A percentile compares a stretch with the other conserved stretches of the same genome.
Conservation (phyloP, 2,113 vertebrate species). For the Petrocephalus microphthalmus region DNA sequence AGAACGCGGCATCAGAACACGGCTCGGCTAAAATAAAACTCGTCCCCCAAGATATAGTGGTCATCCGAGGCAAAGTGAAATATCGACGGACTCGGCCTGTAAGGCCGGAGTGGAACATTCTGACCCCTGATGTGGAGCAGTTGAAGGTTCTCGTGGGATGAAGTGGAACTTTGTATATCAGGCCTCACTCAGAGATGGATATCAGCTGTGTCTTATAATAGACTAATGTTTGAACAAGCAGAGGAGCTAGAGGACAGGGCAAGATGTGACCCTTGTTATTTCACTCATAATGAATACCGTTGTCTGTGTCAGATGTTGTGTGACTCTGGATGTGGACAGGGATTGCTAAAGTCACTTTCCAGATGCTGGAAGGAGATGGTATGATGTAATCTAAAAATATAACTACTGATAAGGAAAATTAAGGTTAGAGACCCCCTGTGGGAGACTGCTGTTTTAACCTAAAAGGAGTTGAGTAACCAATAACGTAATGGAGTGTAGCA, state of each 20-base stretch:
- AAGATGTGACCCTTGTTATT: not conserved
- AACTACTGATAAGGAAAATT: not conserved
- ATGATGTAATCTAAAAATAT: not conserved
- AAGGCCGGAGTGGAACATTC: constrained; percentile 51
- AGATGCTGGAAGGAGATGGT: not conserved
- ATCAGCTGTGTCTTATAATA: constrained; percentile 16
- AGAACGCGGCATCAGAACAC: not conserved
- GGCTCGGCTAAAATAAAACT: not conserved
- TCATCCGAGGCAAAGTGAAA: constrained; percentile 22
- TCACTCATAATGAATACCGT: not conserved
- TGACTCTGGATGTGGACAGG: not conserved
- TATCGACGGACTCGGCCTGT: constrained; percentile 27
- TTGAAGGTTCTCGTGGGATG: constrained; percentile 47
- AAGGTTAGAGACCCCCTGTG: not conserved
- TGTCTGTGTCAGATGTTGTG: constrained; percentile 5
- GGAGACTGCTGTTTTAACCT: not conserved
- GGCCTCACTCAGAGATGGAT: constrained; percentile 18
- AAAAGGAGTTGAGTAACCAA: not conserved
- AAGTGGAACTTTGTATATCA: not conserved
- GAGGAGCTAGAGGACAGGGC: not conserved
- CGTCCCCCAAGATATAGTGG: constrained; percentile 1
- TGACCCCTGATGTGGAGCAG: constrained; percentile 48
- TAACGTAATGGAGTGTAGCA: too few relatives aligned
- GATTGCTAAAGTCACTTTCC: not conserved
- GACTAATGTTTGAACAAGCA: constrained; percentile 16